Conservation (phyloP, 2,797 vertebrate genomes). For the Spinus olivaceus region DNA sequence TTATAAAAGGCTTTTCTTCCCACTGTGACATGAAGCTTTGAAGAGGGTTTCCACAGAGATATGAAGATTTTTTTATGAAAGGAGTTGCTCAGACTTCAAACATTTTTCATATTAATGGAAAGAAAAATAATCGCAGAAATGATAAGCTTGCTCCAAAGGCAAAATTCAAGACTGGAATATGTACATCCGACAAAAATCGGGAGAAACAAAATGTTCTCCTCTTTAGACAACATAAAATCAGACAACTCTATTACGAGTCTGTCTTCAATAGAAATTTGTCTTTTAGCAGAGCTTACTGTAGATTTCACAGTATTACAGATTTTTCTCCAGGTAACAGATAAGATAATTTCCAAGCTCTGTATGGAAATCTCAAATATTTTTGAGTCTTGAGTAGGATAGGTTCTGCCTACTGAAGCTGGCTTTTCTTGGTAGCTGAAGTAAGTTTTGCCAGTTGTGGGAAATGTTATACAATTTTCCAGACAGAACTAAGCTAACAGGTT, state of each 20-base stretch:
- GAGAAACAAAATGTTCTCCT: not conserved
- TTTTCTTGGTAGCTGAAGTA: not conserved
- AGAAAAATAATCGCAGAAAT: not conserved
- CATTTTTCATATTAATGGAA: not conserved
- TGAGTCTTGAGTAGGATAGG: not conserved
- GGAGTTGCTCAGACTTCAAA: slow-evolving; percentile 12
- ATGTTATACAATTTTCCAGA: not conserved
- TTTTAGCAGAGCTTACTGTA: not conserved
- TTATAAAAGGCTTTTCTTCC: slow-evolving; percentile 24
- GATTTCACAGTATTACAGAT: not conserved
- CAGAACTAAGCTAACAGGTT: not conserved
- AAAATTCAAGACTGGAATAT: not conserved
- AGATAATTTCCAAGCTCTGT: not conserved
- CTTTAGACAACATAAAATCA: not conserved
- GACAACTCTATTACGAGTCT: not conserved
- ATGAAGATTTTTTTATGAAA: not conserved
- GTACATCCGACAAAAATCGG: not conserved
- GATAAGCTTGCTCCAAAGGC: not conserved
- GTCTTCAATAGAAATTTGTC: not conserved
- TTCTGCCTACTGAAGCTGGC: not conserved
- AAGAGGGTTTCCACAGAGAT: slow-evolving; percentile 28
- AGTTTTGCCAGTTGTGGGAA: not conserved
- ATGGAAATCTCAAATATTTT: not conserved
- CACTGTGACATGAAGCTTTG: not conserved
- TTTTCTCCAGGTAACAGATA: not conserved